These are phyloP conservation scores for Pollimyrus isidori DNA, from an alignment of 2,113 vertebrate species.

Conservation along the genomic window DNA sequence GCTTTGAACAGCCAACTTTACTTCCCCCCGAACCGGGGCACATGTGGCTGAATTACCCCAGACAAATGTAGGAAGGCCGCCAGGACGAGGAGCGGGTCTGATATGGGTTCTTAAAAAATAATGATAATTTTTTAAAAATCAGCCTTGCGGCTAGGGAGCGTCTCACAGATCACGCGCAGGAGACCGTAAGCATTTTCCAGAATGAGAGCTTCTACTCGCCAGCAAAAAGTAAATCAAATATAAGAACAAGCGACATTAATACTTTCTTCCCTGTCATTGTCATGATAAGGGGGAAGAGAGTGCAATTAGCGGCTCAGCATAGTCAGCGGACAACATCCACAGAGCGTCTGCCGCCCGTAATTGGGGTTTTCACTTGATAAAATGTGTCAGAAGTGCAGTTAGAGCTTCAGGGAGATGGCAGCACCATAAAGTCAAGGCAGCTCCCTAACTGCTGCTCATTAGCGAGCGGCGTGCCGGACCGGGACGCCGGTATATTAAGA, in stretches of 20 bases:
- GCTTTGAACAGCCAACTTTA: not conserved
- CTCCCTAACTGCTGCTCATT: slow-evolving; percentile 17
- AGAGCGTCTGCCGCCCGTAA: not conserved
- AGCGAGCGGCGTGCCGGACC: slow-evolving; percentile 22
- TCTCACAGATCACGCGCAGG: not conserved
- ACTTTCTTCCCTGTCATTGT: not conserved
- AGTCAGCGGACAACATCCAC: not conserved
- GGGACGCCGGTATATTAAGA: not conserved
- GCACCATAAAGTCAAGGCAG: not conserved
- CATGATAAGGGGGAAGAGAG: not conserved
- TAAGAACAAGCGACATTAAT: not conserved
- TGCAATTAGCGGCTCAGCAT: not conserved
- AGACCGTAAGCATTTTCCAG: not conserved
- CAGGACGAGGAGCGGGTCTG: slow-evolving; percentile 15
- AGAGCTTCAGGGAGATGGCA: not conserved
- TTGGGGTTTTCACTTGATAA: not conserved
- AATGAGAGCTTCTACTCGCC: not conserved
- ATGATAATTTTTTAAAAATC: not conserved
- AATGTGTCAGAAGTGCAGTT: not conserved
- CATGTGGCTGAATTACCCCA: slow-evolving; percentile 16
- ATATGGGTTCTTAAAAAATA: slow-evolving; percentile 27
- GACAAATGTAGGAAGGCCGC: not conserved
- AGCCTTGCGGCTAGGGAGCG: not conserved
- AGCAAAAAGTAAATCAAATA: not conserved
- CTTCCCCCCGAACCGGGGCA: not conserved